Evolutionary conservation across 2,113 vertebrate genomes (phyloP).

Genomic region (Romanogobio albipinnatus): DNA sequence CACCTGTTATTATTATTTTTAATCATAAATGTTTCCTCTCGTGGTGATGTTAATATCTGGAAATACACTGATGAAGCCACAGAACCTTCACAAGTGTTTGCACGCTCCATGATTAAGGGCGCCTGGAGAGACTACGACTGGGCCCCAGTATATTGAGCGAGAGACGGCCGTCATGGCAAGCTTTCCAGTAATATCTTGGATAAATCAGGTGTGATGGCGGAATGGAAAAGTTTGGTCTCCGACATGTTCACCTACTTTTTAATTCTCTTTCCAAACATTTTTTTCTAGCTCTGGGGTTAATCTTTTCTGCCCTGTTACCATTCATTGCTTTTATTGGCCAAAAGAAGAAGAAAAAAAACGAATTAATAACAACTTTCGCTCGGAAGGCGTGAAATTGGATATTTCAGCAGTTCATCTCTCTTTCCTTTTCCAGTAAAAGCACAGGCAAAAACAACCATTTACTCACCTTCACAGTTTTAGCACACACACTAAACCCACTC

Average conservation of each 20-base stretch:
- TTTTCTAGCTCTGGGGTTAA: slow-evolving; percentile 56
- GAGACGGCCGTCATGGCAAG: slow-evolving; percentile 59
- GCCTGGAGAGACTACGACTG: slow-evolving; percentile 54
- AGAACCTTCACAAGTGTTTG: slow-evolving; percentile 66
- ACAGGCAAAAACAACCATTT: slow-evolving; percentile 62
- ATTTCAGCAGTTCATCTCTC: slow-evolving; percentile 41
- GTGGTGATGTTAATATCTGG: slow-evolving; percentile 70
- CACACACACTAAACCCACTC: slow-evolving; percentile 60
- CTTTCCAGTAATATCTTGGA: slow-evolving; percentile 77
- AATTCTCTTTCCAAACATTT: slow-evolving; percentile 67
- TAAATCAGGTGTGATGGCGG: slow-evolving; percentile 77
- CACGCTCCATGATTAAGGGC: slow-evolving; percentile 61
- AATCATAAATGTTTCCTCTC: slow-evolving; percentile 74
- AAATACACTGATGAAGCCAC: slow-evolving; percentile 59
- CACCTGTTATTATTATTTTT: slow-evolving; percentile 67
- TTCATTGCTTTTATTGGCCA: slow-evolving; percentile 51
- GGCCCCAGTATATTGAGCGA: slow-evolving; percentile 54
- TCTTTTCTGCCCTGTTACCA: slow-evolving; percentile 63
- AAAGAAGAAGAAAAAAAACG: slow-evolving; percentile 33
- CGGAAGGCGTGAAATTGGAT: slow-evolving; percentile 49
- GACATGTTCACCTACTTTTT: slow-evolving; percentile 62
- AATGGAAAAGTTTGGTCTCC: slow-evolving; percentile 67
- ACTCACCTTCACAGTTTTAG: slow-evolving; percentile 59
- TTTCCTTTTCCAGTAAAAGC: slow-evolving; percentile 53
- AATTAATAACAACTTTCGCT: slow-evolving; percentile 30